phyloP scores from a whole-genome alignment of 2,113 vertebrate genomes.

The Dipodomys stephensi region DNA sequence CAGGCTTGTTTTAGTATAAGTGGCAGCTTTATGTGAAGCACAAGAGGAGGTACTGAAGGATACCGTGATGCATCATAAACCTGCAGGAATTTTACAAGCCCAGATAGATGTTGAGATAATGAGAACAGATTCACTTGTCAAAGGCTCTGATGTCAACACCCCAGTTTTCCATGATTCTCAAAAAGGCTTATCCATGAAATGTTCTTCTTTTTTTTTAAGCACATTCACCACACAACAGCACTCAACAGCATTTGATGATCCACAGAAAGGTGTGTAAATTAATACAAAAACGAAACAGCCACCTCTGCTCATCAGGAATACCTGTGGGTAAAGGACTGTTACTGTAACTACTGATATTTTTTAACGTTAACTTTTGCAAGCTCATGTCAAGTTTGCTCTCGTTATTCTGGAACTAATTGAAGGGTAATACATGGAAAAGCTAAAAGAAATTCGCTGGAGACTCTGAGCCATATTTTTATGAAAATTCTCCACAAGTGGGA shows the following conservation, averaged over 20 bases:
- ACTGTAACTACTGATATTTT: constrained; percentile 39
- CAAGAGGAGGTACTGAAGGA: constrained; percentile 64
- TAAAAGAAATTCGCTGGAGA: constrained; percentile 45
- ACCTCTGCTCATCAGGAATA: neutral
- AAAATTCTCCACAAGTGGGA: neutral
- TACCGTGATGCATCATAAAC: constrained; percentile 68
- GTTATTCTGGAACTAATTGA: constrained; percentile 45
- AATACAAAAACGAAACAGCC: constrained; percentile 11
- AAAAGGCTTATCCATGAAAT: neutral
- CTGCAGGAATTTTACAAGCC: constrained; percentile 65
- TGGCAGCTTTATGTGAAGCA: constrained; percentile 65
- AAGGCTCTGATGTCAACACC: constrained; percentile 39
- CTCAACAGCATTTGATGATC: neutral
- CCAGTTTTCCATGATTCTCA: constrained; percentile 49
- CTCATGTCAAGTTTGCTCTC: constrained; percentile 45
- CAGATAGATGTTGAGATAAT: constrained; percentile 67
- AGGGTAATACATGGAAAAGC: constrained; percentile 41
- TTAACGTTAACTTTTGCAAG: constrained; percentile 50
- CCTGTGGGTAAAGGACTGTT: constrained; percentile 22
- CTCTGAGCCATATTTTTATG: constrained; percentile 58
- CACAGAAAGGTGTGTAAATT: constrained; percentile 34
- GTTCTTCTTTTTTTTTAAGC: neutral
- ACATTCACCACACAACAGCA: neutral
- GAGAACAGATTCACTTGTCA: constrained; percentile 74
- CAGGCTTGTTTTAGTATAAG: constrained; percentile 65